These are phyloP conservation scores for Megaleporinus macrocephalus DNA, from an alignment of 2,113 vertebrate genomes.

Conservation along the genomic window DNA sequence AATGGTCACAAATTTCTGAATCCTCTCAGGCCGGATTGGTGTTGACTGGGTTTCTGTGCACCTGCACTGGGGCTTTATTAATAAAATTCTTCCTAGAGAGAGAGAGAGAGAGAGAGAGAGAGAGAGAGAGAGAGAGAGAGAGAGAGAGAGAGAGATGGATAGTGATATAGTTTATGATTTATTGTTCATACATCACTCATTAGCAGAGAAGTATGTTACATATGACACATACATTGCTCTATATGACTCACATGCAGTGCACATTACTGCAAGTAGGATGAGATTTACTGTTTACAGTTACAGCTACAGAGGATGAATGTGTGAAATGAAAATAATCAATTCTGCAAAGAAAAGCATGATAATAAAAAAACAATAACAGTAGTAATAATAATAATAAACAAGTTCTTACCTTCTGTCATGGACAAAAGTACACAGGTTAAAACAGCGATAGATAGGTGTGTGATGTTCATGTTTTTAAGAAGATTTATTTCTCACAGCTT, in stretches of 20 bases:
- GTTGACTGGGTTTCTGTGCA: neutral
- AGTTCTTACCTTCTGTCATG: neutral
- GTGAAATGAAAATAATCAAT: no score
- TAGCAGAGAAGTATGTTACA: no score
- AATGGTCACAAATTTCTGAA: conserved; percentile 2
- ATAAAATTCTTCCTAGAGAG: neutral
- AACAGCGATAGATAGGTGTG: neutral
- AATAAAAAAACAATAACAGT: neutral
- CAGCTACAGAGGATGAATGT: no score
- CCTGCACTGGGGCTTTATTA: neutral
- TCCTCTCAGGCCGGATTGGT: neutral
- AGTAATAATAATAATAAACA: no score
- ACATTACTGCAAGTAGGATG: neutral
- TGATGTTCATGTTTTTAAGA: neutral
- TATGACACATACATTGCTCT: no score
- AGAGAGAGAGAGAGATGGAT: no score
- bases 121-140: neutral
- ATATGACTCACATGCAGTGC: neutral
- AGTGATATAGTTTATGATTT: no score
- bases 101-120: no score
- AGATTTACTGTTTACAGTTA: neutral
- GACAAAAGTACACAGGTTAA: neutral
- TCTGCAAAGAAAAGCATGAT: no score
- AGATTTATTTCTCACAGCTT: neutral
- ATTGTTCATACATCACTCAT: neutral